A percentile compares a stretch with the other conserved stretches of the same genome.
phyloP scores from a whole-genome alignment of 2,113 vertebrate genomes.

The Toxotes jaculatrix region DNA sequence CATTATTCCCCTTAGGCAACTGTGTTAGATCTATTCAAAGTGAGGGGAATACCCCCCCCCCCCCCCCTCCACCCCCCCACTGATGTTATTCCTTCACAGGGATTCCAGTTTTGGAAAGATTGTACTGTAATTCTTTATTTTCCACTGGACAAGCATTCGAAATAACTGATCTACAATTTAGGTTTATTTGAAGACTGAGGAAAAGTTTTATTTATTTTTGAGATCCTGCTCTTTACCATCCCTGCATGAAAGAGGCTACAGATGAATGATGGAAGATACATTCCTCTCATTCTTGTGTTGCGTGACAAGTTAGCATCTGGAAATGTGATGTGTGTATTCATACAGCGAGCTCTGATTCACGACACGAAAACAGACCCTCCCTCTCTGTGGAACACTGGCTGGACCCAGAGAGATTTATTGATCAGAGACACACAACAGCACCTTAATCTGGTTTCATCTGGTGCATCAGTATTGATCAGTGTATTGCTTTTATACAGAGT shows the following conservation, averaged over 20 bases:
- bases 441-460: slow-evolving; percentile 15
- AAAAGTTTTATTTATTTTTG: too few species aligned
- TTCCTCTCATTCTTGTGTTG: slow-evolving; percentile 15
- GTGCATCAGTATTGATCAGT: slow-evolving; percentile 67
- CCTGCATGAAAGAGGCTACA: background rate
- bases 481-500: slow-evolving; percentile 14
- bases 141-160: too few species aligned
- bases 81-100: background rate
- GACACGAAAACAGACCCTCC: background rate
- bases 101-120: background rate
- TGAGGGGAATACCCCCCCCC: background rate
- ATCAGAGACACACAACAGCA: slow-evolving; percentile 16
- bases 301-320: slow-evolving; percentile 3
- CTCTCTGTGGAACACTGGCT: background rate
- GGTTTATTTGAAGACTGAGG: too few species aligned
- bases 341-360: background rate
- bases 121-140: background rate
- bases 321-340: background rate
- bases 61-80: background rate
- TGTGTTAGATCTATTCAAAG: background rate
- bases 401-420: background rate
- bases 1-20: background rate
- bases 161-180: too few species aligned
- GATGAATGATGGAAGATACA: slow-evolving; percentile 2
- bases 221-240: background rate